Evolutionary conservation across 2,797 vertebrate genomes (phyloP), one percentile per base, ranked within the genome.

Genomic region (Otolemur crassicaudatus): DNA sequence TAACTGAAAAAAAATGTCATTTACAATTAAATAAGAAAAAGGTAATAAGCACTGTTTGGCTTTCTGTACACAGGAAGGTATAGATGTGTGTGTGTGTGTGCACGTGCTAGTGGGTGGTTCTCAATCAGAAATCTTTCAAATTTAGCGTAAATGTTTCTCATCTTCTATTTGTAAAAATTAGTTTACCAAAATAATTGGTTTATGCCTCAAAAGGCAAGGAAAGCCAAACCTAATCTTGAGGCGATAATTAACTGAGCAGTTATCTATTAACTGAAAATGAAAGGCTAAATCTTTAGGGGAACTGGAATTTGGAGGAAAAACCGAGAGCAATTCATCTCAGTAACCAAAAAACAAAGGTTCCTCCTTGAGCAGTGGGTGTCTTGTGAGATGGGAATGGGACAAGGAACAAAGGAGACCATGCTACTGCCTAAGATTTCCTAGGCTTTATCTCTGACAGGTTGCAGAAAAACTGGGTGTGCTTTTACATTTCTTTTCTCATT

Each of bases 11-110:
- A 77, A 65, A 1, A 87, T 56, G 56, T 6, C 29, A 6, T 65
- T 82, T 82, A 87, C 87, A 83, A 75, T 91, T 87, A 80, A 94
- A 61, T 77, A 20, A 27, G 14, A 58, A 29, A 56, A n/a, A 46
- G 11, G 9, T 77, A 86, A 40, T 2, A 73, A 65, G 72, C 19
- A 56, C 58, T 53, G 11, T 27, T 84, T 82, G 25, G 4, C 31
- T 63, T 0, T 31, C 27, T 61, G 27, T 49, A 37, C 9, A 11
- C n/a, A 1, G 27, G 40, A 49, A 56, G n/a, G 40, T 43, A 1
- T 75, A 31, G 22, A 0, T 23, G 11, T 92, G 46, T 49, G 1
- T 23, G 11, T 92, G 46, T 49, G 16, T 34, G 11, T 9, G 3
- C 25, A 1, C 11, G 40, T n/a, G 5, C 10, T 2, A 79, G 25